Conservation (phyloP, 2,888 invertebrate species). For the Cephus nigrinus region DNA sequence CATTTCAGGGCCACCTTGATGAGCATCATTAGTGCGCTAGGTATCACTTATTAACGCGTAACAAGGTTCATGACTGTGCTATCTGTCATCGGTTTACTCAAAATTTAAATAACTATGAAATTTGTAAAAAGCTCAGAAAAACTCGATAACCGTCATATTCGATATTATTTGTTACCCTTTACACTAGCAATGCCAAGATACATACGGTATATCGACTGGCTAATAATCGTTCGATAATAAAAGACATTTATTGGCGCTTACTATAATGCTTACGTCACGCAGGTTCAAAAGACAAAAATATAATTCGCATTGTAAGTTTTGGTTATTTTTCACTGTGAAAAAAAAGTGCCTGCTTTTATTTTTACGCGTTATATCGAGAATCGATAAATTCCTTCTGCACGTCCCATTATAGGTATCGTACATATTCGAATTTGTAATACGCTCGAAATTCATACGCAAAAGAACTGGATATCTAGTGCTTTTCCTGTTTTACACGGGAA, state of each 20-base stretch:
- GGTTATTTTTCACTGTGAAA: not conserved
- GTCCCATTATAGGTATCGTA: not conserved
- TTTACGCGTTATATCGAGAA: not conserved
- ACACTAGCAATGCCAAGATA: not conserved
- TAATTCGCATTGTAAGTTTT: not conserved
- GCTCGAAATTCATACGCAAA: not conserved
- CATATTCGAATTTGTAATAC: not conserved
- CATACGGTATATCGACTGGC: not conserved
- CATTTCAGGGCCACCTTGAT: not conserved
- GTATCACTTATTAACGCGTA: not conserved
- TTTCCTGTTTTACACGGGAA: not conserved
- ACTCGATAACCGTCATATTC: not conserved
- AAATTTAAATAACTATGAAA: not conserved
- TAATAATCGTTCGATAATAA: not conserved
- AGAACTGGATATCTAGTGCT: not conserved
- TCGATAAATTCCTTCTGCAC: not conserved
- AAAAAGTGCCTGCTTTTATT: not conserved
- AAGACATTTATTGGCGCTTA: not conserved
- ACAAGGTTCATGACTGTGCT: not conserved
- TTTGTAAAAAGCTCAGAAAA: not conserved
- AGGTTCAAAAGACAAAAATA: not conserved
- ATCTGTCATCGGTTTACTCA: not conserved
- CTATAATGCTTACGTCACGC: not conserved
- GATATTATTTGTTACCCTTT: not conserved
- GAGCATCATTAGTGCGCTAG: not conserved